These are phyloP conservation scores for Cephus cinctus DNA, from an alignment of 1,140 invertebrate species.

Conservation along the genomic window DNA sequence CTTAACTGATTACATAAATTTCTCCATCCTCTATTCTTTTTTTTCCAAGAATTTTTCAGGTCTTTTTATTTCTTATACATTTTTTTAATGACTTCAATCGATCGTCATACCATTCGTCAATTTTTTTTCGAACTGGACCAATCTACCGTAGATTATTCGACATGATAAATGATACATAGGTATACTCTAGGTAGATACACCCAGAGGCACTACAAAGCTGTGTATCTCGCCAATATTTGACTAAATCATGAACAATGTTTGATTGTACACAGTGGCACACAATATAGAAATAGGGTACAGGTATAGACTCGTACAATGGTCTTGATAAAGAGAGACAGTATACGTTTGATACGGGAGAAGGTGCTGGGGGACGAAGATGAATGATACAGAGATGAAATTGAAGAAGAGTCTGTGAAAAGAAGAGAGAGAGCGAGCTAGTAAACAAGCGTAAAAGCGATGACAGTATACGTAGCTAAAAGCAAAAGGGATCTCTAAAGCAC, in stretches of 20 bases:
- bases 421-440: too few species aligned
- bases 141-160: constrained; percentile 52
- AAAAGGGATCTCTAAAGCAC: too few species aligned
- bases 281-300: background rate
- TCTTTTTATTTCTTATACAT: too few species aligned
- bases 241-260: constrained; percentile 59
- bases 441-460: too few species aligned
- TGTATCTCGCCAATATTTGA: constrained; percentile 58
- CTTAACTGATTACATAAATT: too few species aligned
- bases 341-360: background rate
- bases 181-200: constrained; percentile 32
- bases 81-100: too few species aligned
- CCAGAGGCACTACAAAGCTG: constrained; percentile 51
- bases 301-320: constrained; percentile 3
- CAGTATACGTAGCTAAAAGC: too few species aligned
- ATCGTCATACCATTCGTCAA: too few species aligned
- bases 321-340: background rate
- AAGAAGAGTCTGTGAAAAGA: too few species aligned
- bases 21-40: too few species aligned
- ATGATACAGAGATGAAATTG: background rate
- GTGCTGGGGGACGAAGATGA: background rate
- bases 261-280: constrained; percentile 44
- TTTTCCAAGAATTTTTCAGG: too few species aligned
- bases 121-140: too few species aligned
- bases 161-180: constrained; percentile 48